Percentiles rank a stretch among this genome's conserved stretches.
Conservation (phyloP, 2,888 invertebrate genomes). For the Carabus problematicus region DNA sequence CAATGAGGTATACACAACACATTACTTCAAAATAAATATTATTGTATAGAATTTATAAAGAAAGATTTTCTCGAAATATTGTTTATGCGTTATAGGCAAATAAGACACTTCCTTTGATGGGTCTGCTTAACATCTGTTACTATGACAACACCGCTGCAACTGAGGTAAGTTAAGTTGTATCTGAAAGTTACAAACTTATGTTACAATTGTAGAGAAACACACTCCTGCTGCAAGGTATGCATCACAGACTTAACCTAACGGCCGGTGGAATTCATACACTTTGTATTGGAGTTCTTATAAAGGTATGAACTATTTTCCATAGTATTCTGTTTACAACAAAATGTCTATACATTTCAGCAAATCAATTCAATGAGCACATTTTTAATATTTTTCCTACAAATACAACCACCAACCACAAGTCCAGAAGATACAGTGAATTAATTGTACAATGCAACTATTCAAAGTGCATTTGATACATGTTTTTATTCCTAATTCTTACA, state of each 20-base stretch:
- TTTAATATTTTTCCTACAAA: constrained; percentile 35
- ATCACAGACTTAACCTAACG: constrained; percentile 23
- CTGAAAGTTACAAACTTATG: constrained; percentile 2
- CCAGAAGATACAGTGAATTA: neutral
- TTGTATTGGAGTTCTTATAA: constrained; percentile 27
- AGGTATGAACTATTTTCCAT: constrained; percentile 20
- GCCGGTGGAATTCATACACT: constrained; percentile 31
- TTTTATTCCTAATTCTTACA: too few species aligned
- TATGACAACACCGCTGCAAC: constrained; percentile 9
- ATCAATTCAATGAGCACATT: constrained; percentile 32
- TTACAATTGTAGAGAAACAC: constrained; percentile 28
- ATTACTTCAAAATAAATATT: too few species aligned
- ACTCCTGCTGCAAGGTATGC: constrained; percentile 29
- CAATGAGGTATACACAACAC: constrained; percentile 22
- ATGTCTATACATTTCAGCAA: constrained; percentile 26
- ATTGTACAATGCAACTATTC: neutral
- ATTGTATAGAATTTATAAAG: too few species aligned
- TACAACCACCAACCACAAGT: constrained; percentile 27
- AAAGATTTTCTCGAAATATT: too few species aligned
- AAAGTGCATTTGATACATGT: too few species aligned
- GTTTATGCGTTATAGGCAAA: constrained; percentile 18
- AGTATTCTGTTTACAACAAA: neutral
- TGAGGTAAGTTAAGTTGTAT: constrained; percentile 20
- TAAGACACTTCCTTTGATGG: constrained; percentile 27
- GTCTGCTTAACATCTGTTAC: constrained; percentile 27